phyloP scores from a whole-genome alignment of 1,140 invertebrate species.

The Chymomyza costata region DNA sequence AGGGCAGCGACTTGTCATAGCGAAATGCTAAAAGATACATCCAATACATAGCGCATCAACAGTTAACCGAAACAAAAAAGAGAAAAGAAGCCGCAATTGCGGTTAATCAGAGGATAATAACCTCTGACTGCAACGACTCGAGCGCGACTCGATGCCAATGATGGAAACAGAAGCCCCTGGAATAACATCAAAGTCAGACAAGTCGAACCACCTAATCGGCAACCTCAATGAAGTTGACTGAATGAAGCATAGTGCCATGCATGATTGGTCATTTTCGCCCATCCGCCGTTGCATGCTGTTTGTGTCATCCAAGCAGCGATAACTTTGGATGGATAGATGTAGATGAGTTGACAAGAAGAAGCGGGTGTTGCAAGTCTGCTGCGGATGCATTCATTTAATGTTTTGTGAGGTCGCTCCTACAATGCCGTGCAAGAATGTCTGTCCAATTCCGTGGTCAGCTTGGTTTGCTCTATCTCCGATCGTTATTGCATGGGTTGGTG shows the following conservation, averaged over 20 bases:
- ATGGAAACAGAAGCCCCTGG: conserved; percentile 42
- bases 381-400: conserved; percentile 39
- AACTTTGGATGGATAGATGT: no score
- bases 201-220: no score
- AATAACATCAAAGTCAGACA: conserved; percentile 39
- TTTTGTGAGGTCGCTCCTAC: conserved; percentile 12
- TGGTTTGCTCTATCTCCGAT: conserved; percentile 19
- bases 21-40: conserved; percentile 1
- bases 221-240: conserved; percentile 28
- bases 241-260: no score
- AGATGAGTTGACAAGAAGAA: conserved; percentile 2
- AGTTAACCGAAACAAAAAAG: no score
- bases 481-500: no score
- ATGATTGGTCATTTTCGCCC: no score
- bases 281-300: conserved; percentile 19
- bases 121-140: conserved; percentile 26
- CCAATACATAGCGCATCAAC: neutral
- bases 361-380: neutral
- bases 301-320: neutral
- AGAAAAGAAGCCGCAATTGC: conserved; percentile 29
- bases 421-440: conserved; percentile 32
- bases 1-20: conserved; percentile 3
- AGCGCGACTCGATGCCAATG: no score
- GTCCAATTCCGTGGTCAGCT: no score
- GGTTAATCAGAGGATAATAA: conserved; percentile 60